Percentiles rank a stretch among this genome's conserved stretches.
These are phyloP conservation scores for Acrocephalus kingi DNA, from an alignment of 2,113 vertebrate species.

Conservation along the genomic window DNA sequence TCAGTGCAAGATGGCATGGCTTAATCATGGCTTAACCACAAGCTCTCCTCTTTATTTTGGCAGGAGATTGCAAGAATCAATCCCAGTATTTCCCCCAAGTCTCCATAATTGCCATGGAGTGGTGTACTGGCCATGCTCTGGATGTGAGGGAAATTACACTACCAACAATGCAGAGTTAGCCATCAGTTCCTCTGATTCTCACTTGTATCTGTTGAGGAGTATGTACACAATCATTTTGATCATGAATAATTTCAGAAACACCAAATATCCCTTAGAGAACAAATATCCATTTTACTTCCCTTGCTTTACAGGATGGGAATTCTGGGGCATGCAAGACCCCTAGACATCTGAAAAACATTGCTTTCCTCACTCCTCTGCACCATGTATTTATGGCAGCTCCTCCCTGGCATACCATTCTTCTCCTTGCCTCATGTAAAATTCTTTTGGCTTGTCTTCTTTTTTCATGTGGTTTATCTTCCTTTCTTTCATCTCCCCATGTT, in stretches of 20 bases:
- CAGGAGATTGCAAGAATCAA: background rate
- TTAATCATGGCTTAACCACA: background rate
- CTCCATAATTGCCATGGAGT: background rate
- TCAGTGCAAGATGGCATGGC: background rate
- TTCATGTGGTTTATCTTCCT: background rate
- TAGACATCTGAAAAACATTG: background rate
- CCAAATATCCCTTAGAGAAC: background rate
- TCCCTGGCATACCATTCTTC: background rate
- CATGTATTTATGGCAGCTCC: background rate
- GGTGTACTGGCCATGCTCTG: background rate
- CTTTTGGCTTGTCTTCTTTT: background rate
- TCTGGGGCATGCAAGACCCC: background rate
- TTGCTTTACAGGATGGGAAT: background rate
- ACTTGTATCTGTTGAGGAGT: rapidly evolving
- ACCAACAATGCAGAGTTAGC: background rate
- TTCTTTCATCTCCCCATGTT: background rate
- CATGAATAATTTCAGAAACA: background rate
- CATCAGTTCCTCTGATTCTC: background rate
- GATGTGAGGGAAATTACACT: rapidly evolving
- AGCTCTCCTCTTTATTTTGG: background rate
- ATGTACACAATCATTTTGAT: background rate
- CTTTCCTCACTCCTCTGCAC: background rate
- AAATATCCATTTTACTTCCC: background rate
- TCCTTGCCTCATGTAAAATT: background rate
- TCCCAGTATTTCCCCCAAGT: background rate